Percentiles rank a stretch among this genome's conserved stretches.
Evolutionary conservation across 2,113 vertebrate genomes (phyloP).

Genomic region (Polyodon spathula): DNA sequence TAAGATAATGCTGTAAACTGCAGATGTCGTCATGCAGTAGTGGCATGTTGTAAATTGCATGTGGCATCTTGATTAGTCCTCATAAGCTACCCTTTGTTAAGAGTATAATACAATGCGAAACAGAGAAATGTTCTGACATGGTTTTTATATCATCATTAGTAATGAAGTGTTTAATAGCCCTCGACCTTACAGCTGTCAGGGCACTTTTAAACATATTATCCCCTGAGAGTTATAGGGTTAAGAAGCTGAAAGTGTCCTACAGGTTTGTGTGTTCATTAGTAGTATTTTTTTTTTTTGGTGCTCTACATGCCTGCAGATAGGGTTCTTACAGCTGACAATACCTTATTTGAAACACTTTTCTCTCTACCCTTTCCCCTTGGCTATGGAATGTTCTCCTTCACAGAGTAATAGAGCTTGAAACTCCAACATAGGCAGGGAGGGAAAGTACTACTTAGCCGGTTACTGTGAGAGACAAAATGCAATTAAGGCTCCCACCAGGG

Average conservation of each 20-base stretch:
- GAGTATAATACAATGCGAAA: background rate
- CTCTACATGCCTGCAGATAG: slow-evolving; percentile 31
- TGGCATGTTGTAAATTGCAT: background rate
- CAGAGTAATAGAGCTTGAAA: slow-evolving; percentile 71
- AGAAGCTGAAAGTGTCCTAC: background rate
- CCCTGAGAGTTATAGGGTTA: background rate
- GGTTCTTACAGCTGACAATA: slow-evolving; percentile 39
- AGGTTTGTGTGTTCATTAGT: slow-evolving; percentile 5
- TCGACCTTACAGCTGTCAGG: background rate
- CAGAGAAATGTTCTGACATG: slow-evolving; percentile 3
- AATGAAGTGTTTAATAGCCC: background rate
- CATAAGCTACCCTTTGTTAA: background rate
- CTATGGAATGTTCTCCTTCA: slow-evolving; percentile 62
- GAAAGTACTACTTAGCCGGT: slow-evolving; percentile 60
- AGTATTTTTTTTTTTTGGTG: slow-evolving; percentile 28
- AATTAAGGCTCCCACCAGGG: slow-evolving; percentile 80
- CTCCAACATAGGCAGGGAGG: slow-evolving; percentile 70
- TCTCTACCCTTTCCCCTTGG: slow-evolving; percentile 55
- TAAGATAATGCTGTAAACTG: no score
- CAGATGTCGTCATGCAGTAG: background rate
- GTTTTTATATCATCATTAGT: background rate
- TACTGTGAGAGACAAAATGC: slow-evolving; percentile 74
- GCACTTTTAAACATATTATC: background rate
- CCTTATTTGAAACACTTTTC: slow-evolving; percentile 45
- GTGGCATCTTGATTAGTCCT: slow-evolving; percentile 5